Evolutionary conservation across 2,113 vertebrate genomes (phyloP).

Genomic region (Megalops atlanticus): DNA sequence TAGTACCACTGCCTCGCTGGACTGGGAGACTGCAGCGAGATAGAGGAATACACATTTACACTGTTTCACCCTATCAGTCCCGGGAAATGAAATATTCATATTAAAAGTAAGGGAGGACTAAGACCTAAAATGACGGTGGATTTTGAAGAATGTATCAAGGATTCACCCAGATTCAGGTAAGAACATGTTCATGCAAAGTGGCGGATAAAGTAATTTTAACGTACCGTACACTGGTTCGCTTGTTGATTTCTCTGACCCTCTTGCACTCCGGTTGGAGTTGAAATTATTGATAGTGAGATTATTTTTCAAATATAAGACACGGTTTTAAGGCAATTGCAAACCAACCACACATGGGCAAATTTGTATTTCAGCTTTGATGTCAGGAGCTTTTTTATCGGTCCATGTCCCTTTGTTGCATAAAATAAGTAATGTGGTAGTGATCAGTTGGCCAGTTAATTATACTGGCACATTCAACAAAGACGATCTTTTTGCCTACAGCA

Average conservation of each 20-base stretch:
- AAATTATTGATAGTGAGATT: not conserved
- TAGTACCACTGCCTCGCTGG: conserved; percentile 24
- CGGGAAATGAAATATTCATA: conserved; percentile 63
- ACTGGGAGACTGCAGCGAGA: not conserved
- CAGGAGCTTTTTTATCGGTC: not conserved
- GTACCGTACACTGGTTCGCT: not conserved
- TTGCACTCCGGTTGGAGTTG: not conserved
- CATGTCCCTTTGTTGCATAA: not conserved
- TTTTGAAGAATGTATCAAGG: conserved; percentile 78
- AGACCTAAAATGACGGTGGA: conserved; percentile 75
- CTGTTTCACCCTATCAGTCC: not conserved
- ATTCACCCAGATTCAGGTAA: conserved; percentile 77
- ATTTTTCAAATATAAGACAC: not conserved
- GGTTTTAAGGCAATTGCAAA: not conserved
- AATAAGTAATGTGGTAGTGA: not conserved
- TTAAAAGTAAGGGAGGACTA: conserved; percentile 48
- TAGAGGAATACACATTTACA: conserved; percentile 42
- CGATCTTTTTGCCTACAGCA: not conserved
- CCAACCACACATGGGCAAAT: not conserved
- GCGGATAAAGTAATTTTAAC: conserved; percentile 3
- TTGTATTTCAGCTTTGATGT: not conserved
- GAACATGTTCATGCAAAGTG: conserved; percentile 19
- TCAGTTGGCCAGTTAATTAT: not conserved
- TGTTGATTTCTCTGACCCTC: conserved; percentile 30
- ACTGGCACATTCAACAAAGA: not conserved